A percentile compares a stretch with the other conserved stretches of the same genome.
These are phyloP conservation scores for Elmis aenea DNA, from an alignment of 2,888 invertebrate genomes.

Conservation along the genomic window DNA sequence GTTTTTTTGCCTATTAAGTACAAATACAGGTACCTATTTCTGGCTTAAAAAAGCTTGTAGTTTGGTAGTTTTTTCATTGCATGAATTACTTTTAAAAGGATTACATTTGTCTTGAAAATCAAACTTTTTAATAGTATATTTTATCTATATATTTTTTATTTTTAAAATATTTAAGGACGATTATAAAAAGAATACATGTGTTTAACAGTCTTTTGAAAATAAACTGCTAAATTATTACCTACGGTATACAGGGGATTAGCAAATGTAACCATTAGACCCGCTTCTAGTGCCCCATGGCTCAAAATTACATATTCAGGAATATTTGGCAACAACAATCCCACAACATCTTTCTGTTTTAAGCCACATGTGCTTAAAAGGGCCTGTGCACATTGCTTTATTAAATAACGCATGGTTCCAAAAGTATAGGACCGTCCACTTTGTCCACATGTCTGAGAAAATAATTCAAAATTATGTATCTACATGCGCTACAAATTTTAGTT, in stretches of 20 bases:
- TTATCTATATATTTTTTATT: not conserved
- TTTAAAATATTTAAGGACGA: too few relatives aligned
- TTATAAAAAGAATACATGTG: too few relatives aligned
- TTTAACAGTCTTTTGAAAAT: too few relatives aligned
- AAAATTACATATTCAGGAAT: slow-evolving; percentile 64
- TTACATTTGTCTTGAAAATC: too few relatives aligned
- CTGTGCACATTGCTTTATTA: slow-evolving; percentile 55
- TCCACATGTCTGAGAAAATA: slow-evolving; percentile 64
- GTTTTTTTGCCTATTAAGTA: too few relatives aligned
- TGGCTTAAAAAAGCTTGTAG: too few relatives aligned
- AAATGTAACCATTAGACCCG: slow-evolving; percentile 62
- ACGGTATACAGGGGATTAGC: slow-evolving; percentile 66
- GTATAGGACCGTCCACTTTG: slow-evolving; percentile 60
- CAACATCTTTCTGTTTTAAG: slow-evolving; percentile 57
- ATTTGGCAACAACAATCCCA: slow-evolving; percentile 65
- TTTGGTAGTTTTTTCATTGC: too few relatives aligned
- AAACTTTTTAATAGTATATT: too few relatives aligned
- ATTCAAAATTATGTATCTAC: too few relatives aligned
- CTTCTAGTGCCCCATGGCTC: slow-evolving; percentile 62
- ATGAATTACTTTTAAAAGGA: too few relatives aligned
- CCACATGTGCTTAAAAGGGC: slow-evolving; percentile 54
- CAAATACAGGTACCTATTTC: too few relatives aligned
- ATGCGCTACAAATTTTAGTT: too few relatives aligned
- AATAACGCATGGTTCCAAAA: slow-evolving; percentile 56
- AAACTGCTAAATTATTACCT: slow-evolving; percentile 46